Evolutionary conservation across 2,888 invertebrate genomes (phyloP).

Genomic region (Nomada fabriciana): DNA sequence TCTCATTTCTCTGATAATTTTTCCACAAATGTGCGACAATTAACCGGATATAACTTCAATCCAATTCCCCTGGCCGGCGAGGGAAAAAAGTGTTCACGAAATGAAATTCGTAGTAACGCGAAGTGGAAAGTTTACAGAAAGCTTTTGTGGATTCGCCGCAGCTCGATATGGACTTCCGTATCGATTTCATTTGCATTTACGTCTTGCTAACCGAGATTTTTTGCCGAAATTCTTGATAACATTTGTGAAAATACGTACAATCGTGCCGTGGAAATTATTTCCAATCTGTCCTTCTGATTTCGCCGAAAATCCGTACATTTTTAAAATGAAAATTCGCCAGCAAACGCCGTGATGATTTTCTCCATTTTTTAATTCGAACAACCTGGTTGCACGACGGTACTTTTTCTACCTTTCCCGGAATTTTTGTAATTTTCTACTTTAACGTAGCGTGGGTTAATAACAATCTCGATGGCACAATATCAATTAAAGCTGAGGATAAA

Average conservation of each 20-base stretch:
- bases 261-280: background rate
- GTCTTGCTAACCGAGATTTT: conserved; percentile 40
- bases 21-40: background rate
- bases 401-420: background rate
- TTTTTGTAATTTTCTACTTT: background rate
- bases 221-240: background rate
- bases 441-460: no score
- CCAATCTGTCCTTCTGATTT: background rate
- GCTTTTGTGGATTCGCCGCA: conserved; percentile 18
- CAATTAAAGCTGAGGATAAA: no score
- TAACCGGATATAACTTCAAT: conserved; percentile 9
- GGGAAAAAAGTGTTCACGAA: conserved; percentile 19
- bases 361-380: background rate
- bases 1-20: background rate
- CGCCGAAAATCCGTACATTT: background rate
- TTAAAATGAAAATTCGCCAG: background rate
- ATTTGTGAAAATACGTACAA: background rate
- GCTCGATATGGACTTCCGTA: conserved; percentile 18
- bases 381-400: background rate
- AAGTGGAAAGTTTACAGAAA: conserved; percentile 35
- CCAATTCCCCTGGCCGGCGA: background rate
- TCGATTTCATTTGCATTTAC: conserved; percentile 56
- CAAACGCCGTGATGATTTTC: no score
- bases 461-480: no score
- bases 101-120: conserved; percentile 33